Percentiles rank a stretch among this genome's conserved stretches.
These are phyloP conservation scores for Mya arenaria DNA, from an alignment of 1,140 invertebrate genomes.

Conservation along the genomic window DNA sequence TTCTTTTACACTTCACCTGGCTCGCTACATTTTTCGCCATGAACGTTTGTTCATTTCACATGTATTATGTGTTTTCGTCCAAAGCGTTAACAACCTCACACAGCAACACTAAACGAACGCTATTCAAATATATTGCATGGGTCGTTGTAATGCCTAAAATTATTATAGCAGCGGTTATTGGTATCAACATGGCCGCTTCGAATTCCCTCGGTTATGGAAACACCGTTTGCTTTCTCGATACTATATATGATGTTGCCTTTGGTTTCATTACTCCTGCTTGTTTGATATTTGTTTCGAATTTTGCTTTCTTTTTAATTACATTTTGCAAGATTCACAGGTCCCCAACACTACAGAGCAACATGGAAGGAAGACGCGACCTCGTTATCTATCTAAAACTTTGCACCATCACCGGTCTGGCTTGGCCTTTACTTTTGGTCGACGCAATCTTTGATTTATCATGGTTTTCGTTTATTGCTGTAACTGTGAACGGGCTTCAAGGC, in stretches of 20 bases:
- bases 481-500: conserved; percentile 26
- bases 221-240: conserved; percentile 12
- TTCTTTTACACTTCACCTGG: conserved; percentile 48
- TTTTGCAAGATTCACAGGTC: conserved; percentile 24
- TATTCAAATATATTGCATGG: neutral
- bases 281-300: conserved; percentile 3
- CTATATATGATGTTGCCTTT: neutral
- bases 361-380: neutral
- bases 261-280: conserved; percentile 9
- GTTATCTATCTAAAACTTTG: conserved; percentile 37
- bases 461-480: conserved; percentile 10
- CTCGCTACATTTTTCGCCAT: conserved; percentile 52
- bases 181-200: neutral
- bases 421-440: conserved; percentile 30
- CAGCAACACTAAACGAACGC: neutral
- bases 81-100: neutral
- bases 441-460: neutral
- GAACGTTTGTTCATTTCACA: conserved; percentile 62
- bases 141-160: neutral
- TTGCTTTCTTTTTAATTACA: neutral
- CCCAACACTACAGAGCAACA: conserved; percentile 11
- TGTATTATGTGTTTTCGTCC: conserved; percentile 27
- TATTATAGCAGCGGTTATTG: neutral
- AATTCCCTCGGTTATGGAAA: conserved; percentile 12
- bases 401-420: conserved; percentile 26